Evolutionary conservation across 2,113 vertebrate genomes (phyloP).

Genomic region (Pelusios castaneus): DNA sequence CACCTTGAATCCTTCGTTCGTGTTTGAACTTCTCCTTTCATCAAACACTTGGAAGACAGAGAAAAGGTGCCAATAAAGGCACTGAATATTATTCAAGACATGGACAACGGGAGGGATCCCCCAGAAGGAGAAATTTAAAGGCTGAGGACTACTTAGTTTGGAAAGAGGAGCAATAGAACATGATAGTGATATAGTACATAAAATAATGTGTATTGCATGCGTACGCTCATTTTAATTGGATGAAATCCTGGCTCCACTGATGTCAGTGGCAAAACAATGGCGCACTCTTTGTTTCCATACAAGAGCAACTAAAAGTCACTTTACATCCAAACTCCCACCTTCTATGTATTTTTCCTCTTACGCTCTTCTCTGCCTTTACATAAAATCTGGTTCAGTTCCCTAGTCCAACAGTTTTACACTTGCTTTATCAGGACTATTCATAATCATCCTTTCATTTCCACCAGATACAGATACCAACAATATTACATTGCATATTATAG

Average conservation of each 20-base stretch:
- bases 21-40: background rate
- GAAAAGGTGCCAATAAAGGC: background rate
- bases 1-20: background rate
- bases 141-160: background rate
- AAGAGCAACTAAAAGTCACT: background rate
- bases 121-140: background rate
- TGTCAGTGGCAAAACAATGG: background rate
- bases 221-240: background rate
- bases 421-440: background rate
- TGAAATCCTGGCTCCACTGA: background rate
- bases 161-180: background rate
- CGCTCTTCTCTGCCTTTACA: background rate
- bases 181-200: background rate
- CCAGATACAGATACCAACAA: background rate
- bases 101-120: background rate
- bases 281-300: background rate
- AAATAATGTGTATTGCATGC: background rate
- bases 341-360: background rate
- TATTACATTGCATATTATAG: background rate
- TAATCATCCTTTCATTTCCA: background rate
- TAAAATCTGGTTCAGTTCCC: background rate
- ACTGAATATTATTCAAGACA: background rate
- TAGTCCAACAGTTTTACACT: background rate
- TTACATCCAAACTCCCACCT: background rate
- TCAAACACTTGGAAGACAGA: background rate